phyloP scores from a whole-genome alignment of 2,888 invertebrate genomes.

The Drosophila robusta region DNA sequence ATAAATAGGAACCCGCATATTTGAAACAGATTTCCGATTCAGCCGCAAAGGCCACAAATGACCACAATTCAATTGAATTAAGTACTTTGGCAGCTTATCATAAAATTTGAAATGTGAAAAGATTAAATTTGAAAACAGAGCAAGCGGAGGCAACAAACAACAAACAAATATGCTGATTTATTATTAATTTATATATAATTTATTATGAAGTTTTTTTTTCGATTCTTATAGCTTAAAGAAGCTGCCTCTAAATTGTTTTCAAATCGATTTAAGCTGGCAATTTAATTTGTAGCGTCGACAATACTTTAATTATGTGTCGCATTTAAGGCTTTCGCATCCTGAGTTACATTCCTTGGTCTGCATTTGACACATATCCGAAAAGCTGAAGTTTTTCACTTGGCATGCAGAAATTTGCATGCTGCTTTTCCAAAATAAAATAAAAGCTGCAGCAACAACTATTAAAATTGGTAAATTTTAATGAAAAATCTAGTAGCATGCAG shows the following conservation, averaged over 20 bases:
- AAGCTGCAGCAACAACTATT: constrained; percentile 49
- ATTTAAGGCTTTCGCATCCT: constrained; percentile 45
- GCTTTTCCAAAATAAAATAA: constrained; percentile 29
- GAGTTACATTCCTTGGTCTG: constrained; percentile 32
- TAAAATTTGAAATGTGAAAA: background rate
- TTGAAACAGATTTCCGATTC: background rate
- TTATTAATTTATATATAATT: too few relatives aligned
- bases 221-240: too few relatives aligned
- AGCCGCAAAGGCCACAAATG: constrained; percentile 1
- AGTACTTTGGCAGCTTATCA: constrained; percentile 13
- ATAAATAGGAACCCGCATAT: constrained; percentile 32
- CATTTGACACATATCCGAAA: constrained; percentile 53
- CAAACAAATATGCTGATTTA: too few relatives aligned
- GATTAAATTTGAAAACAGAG: background rate
- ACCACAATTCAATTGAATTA: constrained; percentile 26
- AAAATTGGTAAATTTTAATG: constrained; percentile 72
- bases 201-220: too few relatives aligned
- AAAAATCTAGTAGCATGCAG: constrained; percentile 68
- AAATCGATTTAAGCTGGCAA: background rate
- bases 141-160: background rate
- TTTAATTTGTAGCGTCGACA: background rate
- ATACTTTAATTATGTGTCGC: constrained; percentile 39
- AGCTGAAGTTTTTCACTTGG: constrained; percentile 46
- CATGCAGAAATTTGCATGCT: constrained; percentile 49
- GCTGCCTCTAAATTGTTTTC: too few relatives aligned